These are phyloP conservation scores for Mythimna vitellina DNA, from an alignment of 2,888 invertebrate genomes.

Conservation along the genomic window DNA sequence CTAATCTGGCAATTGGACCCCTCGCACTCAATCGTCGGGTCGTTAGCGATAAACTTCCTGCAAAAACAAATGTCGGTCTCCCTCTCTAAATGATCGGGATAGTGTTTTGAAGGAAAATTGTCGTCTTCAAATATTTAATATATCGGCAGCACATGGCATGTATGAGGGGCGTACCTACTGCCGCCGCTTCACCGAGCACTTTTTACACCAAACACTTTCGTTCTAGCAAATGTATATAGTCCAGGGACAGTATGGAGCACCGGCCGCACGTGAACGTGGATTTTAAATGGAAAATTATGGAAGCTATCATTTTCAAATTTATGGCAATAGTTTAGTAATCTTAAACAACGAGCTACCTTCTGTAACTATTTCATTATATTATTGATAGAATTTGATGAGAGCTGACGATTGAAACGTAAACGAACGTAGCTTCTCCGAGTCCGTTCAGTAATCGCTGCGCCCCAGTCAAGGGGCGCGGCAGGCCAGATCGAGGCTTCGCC, in stretches of 20 bases:
- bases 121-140: constrained; percentile 59
- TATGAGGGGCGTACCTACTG: constrained; percentile 76
- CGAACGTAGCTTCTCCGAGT: no score
- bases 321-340: constrained; percentile 64
- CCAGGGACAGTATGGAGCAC: constrained; percentile 75
- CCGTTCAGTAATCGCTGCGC: no score
- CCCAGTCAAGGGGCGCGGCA: no score
- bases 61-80: constrained; percentile 77
- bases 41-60: constrained; percentile 71
- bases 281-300: constrained; percentile 62
- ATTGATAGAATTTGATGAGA: no score
- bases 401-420: no score
- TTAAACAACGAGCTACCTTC: constrained; percentile 37
- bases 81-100: constrained; percentile 56
- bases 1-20: constrained; percentile 72
- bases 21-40: constrained; percentile 82
- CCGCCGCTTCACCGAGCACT: constrained; percentile 77
- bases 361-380: no score
- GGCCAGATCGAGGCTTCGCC: no score
- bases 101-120: constrained; percentile 53
- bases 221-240: constrained; percentile 77
- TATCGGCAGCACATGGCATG: constrained; percentile 78
- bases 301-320: constrained; percentile 66
- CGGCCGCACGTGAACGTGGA: constrained; percentile 72
- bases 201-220: constrained; percentile 75